Percentiles rank a stretch among this genome's conserved stretches.
Conservation (phyloP, 2,113 vertebrate species). For the Bufo bufo region DNA sequence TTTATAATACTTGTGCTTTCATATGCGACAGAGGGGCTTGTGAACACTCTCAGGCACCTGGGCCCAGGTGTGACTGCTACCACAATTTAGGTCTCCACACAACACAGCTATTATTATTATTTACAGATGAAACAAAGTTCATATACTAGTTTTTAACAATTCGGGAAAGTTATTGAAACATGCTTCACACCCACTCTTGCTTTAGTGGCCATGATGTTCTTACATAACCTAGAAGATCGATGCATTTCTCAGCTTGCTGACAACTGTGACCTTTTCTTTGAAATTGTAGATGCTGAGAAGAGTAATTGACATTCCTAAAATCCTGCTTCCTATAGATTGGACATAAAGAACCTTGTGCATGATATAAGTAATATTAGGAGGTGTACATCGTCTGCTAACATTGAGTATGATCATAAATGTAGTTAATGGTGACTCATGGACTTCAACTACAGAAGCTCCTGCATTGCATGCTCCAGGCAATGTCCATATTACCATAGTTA, state of each 20-base stretch:
- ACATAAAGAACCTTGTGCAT: background rate
- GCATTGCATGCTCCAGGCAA: background rate
- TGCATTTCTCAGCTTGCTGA: background rate
- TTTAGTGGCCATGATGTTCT: background rate
- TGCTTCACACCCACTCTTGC: background rate
- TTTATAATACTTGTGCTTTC: no score
- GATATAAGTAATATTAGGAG: background rate
- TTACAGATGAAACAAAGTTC: no score
- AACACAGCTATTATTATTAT: background rate
- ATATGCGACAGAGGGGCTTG: no score
- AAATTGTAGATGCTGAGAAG: background rate
- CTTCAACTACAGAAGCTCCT: background rate
- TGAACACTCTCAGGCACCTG: no score
- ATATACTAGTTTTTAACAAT: background rate
- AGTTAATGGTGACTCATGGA: background rate
- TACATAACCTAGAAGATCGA: background rate
- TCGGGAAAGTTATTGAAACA: background rate
- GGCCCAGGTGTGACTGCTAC: no score
- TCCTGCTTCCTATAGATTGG: background rate
- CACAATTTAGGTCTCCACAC: background rate
- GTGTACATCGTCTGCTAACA: background rate
- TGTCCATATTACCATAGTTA: background rate
- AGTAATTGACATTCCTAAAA: background rate
- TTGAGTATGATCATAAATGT: background rate
- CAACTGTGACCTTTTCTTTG: background rate